Base-by-base conservation (phyloP, 92 coral and sea anemone genomes). In the Blastomussa wellsi region DNA sequence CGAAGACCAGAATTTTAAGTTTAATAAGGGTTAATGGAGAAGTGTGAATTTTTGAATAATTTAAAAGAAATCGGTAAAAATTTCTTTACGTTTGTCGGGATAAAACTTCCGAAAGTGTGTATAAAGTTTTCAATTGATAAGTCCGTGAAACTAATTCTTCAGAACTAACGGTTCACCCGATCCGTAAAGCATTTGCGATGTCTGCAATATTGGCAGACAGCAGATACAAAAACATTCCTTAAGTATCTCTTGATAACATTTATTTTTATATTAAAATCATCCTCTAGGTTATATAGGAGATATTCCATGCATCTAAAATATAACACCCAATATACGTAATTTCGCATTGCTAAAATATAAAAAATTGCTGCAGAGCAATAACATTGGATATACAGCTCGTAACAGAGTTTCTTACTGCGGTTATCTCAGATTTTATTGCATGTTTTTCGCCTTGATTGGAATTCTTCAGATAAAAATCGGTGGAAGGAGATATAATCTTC, bases 261-360 rank as follows among this genome's bases (percentile, higher is more conserved):
- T 22, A 51, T 55, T 78, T 55, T 69, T 5, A 24, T 10, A 73
- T 36, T 73, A 16, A 73, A 73, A 39, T 7, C 35, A 39, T 19
- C 68, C 15, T n/a, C 1, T 19, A 4, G 38, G 10, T n/a, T n/a
- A 19, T 28, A 15, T 13, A 38, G 7, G 53, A 80, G 60, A 39
- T 66, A 80, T 80, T 26, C 41, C 76, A 42, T 29, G 60, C 64
- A 66, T 80, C 48, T 32, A 47, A 80, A 80, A 41, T 11, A 66
- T 32, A 80, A 14, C 19, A 44, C 24, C 51, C 84, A 80, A 68
- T 80, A 80, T 66, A 44, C 24, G 15, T 16, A 66, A 32, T 44
- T 44, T 67, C 75, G 75, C 44, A 66, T 68, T 66, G 75, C 44
- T 32, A 29, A 29, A 42, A 80, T 10, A 33, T 2, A 55, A 32